Evolutionary conservation across 1,140 invertebrate species (phyloP).

Genomic region (Acromyrmex echinatior): DNA sequence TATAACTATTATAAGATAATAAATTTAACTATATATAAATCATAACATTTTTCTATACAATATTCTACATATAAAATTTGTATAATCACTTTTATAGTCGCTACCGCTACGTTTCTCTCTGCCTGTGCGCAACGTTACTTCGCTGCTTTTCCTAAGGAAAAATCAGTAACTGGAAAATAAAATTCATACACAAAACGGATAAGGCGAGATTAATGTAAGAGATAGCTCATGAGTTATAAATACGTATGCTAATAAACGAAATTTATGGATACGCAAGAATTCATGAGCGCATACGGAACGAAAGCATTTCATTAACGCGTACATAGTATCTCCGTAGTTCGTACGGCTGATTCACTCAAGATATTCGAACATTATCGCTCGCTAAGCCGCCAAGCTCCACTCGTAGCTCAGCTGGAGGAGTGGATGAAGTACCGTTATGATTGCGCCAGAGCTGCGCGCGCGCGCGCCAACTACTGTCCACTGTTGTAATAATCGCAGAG

Average conservation of each 20-base stretch:
- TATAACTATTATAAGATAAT: too few species aligned
- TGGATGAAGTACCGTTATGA: slow-evolving; percentile 81
- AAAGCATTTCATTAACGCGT: slow-evolving; percentile 42
- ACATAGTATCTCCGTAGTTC: not conserved
- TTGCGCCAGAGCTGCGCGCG: slow-evolving; percentile 62
- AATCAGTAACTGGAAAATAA: not conserved
- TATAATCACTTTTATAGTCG: too few species aligned
- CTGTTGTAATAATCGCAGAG: slow-evolving; percentile 68
- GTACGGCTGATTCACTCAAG: slow-evolving; percentile 33
- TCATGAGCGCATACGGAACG: not conserved
- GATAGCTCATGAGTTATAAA: not conserved
- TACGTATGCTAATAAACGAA: not conserved
- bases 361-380: slow-evolving; percentile 56
- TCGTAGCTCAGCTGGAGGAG: slow-evolving; percentile 65
- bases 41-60: too few species aligned
- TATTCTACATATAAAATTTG: too few species aligned
- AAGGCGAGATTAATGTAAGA: not conserved
- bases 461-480: slow-evolving; percentile 55
- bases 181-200: not conserved
- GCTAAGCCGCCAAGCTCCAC: slow-evolving; percentile 19
- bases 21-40: too few species aligned
- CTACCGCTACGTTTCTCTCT: too few species aligned
- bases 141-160: not conserved
- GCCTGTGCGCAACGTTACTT: not conserved
- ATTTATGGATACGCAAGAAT: slow-evolving; percentile 15